These are phyloP conservation scores for Heliopora coerulea DNA, from an alignment of 92 coral and sea anemone species.

Conservation along the genomic window DNA sequence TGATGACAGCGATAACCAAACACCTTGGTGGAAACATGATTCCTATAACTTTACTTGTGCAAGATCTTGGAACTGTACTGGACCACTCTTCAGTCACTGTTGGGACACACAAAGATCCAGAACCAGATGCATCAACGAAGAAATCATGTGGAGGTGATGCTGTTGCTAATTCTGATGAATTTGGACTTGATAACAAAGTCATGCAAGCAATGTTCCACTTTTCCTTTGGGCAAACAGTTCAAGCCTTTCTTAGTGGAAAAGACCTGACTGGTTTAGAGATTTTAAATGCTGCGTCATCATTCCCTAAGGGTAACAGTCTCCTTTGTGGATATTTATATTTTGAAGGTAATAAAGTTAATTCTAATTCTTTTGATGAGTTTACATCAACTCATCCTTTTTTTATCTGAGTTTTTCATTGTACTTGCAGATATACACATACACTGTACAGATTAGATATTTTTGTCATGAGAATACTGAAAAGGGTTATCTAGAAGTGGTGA, in stretches of 20 bases:
- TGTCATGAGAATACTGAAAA: too few species aligned
- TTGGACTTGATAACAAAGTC: slow-evolving; percentile 18
- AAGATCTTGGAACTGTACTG: slow-evolving; percentile 9
- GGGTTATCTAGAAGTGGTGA: too few species aligned
- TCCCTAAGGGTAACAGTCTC: not conserved
- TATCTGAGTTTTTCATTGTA: too few species aligned
- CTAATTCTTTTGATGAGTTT: too few species aligned
- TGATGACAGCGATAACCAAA: slow-evolving; percentile 40
- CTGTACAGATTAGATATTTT: too few species aligned
- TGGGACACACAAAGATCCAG: not conserved
- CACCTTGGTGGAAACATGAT: slow-evolving; percentile 62
- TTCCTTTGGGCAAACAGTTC: slow-evolving; percentile 13
- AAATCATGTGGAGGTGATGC: not conserved
- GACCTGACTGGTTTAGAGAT: not conserved
- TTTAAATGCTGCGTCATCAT: not conserved
- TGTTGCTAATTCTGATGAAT: not conserved
- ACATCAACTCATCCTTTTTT: too few species aligned
- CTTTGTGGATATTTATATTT: slow-evolving; percentile 5
- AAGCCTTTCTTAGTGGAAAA: slow-evolving; percentile 40
- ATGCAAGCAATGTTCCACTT: not conserved
- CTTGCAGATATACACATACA: too few species aligned
- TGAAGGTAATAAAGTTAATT: too few species aligned
- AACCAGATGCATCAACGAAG: not conserved
- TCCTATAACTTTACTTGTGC: slow-evolving; percentile 56
- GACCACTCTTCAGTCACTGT: not conserved